phyloP scores from a whole-genome alignment of 2,888 invertebrate genomes.

The Leptopterna dolabrata region DNA sequence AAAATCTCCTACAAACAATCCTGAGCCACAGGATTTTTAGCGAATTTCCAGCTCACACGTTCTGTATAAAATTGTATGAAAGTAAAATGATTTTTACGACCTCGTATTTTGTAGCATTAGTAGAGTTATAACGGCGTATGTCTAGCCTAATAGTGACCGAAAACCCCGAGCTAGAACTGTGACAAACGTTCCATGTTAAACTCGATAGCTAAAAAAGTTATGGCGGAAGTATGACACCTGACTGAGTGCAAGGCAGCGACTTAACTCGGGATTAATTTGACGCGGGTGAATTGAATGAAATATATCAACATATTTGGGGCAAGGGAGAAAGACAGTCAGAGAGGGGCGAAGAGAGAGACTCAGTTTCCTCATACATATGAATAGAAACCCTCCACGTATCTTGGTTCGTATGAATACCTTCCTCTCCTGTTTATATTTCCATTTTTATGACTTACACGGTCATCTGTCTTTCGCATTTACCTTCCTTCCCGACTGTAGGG shows the following conservation, averaged over 20 bases:
- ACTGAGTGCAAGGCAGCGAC: not conserved
- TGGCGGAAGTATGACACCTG: not conserved
- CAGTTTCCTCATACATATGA: constrained; percentile 52
- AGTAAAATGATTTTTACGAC: no score
- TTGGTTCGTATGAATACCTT: constrained; percentile 50
- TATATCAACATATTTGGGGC: constrained; percentile 45
- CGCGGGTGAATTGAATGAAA: constrained; percentile 49
- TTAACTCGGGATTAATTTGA: constrained; percentile 39
- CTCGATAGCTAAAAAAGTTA: not conserved
- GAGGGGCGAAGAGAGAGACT: not conserved
- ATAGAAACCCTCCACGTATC: constrained; percentile 34
- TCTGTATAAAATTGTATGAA: no score
- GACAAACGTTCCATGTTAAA: no score
- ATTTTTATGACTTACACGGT: constrained; percentile 57
- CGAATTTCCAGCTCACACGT: no score
- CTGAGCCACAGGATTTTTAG: no score
- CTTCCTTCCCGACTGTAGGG: constrained; percentile 45
- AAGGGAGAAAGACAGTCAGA: not conserved
- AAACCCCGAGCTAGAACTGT: no score
- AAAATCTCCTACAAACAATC: no score
- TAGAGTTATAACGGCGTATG: no score
- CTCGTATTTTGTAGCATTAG: no score
- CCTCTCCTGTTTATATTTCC: constrained; percentile 55
- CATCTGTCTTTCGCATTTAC: constrained; percentile 56
- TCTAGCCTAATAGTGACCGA: no score